Conservation (phyloP, 2,888 invertebrate genomes). For the Oithona nana region DNA sequence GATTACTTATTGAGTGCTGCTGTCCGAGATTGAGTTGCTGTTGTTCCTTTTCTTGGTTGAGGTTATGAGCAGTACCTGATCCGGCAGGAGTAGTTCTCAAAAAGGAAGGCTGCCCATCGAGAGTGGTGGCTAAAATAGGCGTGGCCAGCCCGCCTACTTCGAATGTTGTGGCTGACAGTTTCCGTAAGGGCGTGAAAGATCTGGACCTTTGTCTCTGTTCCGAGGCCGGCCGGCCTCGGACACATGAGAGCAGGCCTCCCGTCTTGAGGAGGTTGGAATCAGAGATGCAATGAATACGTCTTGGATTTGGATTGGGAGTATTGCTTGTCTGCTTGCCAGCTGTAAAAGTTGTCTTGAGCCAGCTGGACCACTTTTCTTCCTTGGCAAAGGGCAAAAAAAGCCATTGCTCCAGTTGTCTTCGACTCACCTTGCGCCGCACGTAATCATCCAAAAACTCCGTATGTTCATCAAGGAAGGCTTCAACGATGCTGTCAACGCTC, state of each 20-base stretch:
- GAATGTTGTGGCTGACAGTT: neutral
- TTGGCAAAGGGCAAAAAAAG: constrained; percentile 1
- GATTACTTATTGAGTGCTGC: neutral
- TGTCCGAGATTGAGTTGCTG: neutral
- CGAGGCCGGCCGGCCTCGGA: neutral
- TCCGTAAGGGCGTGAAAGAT: constrained; percentile 1
- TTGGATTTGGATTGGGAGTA: neutral
- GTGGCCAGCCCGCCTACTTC: constrained; percentile 3
- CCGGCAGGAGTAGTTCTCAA: neutral
- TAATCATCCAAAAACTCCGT: constrained; percentile 12
- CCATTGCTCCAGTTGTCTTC: constrained; percentile 4
- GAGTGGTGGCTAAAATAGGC: neutral
- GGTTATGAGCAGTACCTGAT: neutral
- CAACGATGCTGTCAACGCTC: constrained; percentile 1
- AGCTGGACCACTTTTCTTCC: neutral
- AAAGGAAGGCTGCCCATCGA: constrained; percentile 1
- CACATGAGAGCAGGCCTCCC: neutral
- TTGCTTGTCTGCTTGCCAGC: neutral
- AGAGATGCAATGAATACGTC: too few relatives aligned
- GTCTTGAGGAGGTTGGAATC: neutral
- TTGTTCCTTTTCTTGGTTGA: too few relatives aligned
- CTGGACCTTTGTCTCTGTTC: neutral
- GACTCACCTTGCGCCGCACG: constrained; percentile 9
- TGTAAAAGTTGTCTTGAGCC: neutral
- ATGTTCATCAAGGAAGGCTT: constrained; percentile 15